Evolutionary conservation across 2,888 invertebrate species (phyloP).

Genomic region (Idaea aversata): DNA sequence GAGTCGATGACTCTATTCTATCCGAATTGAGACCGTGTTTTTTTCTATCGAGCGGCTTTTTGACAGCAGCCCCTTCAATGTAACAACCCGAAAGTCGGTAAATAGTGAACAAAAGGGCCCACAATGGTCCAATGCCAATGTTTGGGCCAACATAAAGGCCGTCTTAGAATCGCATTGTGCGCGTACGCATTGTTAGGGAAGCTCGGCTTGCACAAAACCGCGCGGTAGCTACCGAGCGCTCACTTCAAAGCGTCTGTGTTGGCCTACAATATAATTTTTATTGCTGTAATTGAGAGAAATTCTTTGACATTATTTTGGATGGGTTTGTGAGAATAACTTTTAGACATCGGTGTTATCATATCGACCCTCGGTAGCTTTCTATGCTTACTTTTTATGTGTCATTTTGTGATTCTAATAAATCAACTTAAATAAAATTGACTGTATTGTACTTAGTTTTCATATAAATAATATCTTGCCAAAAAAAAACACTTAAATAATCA

Average conservation of each 20-base stretch:
- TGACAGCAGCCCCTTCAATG: slow-evolving; percentile 55
- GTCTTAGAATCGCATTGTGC: slow-evolving; percentile 70
- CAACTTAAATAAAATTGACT: neutral
- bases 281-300: slow-evolving; percentile 71
- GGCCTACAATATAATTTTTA: slow-evolving; percentile 77
- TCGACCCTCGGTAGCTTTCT: slow-evolving; percentile 3
- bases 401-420: neutral
- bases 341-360: neutral
- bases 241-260: slow-evolving; percentile 66
- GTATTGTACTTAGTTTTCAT: neutral
- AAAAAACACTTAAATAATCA: too few relatives aligned
- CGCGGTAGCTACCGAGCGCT: slow-evolving; percentile 67
- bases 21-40: slow-evolving; percentile 52
- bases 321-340: neutral
- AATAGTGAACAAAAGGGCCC: slow-evolving; percentile 68
- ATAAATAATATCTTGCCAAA: too few relatives aligned
- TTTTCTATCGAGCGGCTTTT: slow-evolving; percentile 50
- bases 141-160: slow-evolving; percentile 73
- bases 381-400: neutral
- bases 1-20: slow-evolving; percentile 54
- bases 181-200: slow-evolving; percentile 53
- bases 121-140: slow-evolving; percentile 76
- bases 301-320: slow-evolving; percentile 29
- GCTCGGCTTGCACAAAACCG: slow-evolving; percentile 72
- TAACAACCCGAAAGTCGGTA: slow-evolving; percentile 77